Conservation (phyloP, 2,113 vertebrate species). For the Bos javanicus region DNA sequence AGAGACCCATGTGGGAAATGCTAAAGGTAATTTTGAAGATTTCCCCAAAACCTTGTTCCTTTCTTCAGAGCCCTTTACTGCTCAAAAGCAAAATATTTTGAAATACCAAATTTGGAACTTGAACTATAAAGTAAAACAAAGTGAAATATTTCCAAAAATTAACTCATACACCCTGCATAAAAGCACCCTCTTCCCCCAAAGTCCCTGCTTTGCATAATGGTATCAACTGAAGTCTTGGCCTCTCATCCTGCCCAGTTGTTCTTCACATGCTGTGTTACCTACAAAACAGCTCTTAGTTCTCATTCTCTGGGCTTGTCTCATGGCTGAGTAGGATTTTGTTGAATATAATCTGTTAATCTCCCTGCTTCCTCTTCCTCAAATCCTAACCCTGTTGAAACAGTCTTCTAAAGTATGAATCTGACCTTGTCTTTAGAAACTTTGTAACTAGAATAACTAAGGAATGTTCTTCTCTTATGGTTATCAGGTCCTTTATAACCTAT, state of each 20-base stretch:
- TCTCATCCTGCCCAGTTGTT: not conserved
- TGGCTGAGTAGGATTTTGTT: not conserved
- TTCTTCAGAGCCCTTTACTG: not conserved
- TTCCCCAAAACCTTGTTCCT: not conserved
- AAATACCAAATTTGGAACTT: not conserved
- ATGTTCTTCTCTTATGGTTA: not conserved
- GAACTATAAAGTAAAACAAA: not conserved
- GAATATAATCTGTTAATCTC: not conserved
- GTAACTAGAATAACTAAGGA: not conserved
- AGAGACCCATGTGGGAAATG: not conserved
- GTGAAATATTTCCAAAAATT: slow-evolving; percentile 2
- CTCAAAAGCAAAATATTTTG: not conserved
- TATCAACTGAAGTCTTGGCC: not conserved
- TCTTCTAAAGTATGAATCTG: not conserved
- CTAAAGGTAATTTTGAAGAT: slow-evolving; percentile 12
- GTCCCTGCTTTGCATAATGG: not conserved
- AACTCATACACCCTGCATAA: not conserved
- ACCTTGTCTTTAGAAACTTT: not conserved
- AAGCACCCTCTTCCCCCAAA: not conserved
- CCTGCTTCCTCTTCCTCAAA: not conserved
- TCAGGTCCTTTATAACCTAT: not conserved
- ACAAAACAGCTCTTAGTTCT: not conserved
- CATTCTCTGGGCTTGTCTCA: not conserved
- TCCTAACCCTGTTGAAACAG: not conserved
- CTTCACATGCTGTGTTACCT: not conserved